These are phyloP conservation scores for Euschistus heros DNA, from an alignment of 1,140 invertebrate species.

Conservation along the genomic window DNA sequence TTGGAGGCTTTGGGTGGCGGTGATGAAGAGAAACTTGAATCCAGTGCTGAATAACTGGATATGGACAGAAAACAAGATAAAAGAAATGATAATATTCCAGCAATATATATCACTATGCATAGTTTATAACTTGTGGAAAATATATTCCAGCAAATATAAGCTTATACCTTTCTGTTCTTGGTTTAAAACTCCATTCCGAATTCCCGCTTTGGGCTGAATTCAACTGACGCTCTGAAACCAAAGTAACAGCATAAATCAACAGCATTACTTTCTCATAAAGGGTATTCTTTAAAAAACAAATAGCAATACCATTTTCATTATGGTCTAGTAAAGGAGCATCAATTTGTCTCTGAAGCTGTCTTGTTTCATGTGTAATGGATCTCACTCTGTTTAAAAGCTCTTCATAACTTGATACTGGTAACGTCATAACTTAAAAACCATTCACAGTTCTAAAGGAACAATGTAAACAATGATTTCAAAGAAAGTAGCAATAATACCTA, in stretches of 20 bases:
- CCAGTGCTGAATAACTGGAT: slow-evolving; percentile 18
- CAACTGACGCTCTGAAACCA: slow-evolving; percentile 22
- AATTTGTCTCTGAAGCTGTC: slow-evolving; percentile 30
- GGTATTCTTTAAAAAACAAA: not conserved
- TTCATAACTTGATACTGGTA: slow-evolving; percentile 43
- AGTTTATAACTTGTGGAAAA: too few relatives aligned
- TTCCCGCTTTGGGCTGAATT: slow-evolving; percentile 3
- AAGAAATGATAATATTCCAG: not conserved
- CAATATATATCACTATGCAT: too few relatives aligned
- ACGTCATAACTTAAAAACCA: slow-evolving; percentile 35
- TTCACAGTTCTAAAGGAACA: too few relatives aligned
- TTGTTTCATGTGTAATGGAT: slow-evolving; percentile 40
- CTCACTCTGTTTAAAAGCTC: slow-evolving; percentile 42
- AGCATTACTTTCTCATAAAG: not conserved
- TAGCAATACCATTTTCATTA: slow-evolving; percentile 28
- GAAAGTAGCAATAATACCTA: too few relatives aligned
- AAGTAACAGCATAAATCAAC: not conserved
- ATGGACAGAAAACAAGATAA: not conserved
- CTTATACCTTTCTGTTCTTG: slow-evolving; percentile 17
- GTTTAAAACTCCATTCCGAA: slow-evolving; percentile 22
- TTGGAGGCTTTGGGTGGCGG: slow-evolving; percentile 7
- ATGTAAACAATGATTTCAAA: too few relatives aligned
- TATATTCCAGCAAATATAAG: not conserved
- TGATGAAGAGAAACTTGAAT: slow-evolving; percentile 8
- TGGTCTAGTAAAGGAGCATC: slow-evolving; percentile 28